Base-by-base conservation (phyloP, 2,797 vertebrate species). In the Artibeus jamaicensis region DNA sequence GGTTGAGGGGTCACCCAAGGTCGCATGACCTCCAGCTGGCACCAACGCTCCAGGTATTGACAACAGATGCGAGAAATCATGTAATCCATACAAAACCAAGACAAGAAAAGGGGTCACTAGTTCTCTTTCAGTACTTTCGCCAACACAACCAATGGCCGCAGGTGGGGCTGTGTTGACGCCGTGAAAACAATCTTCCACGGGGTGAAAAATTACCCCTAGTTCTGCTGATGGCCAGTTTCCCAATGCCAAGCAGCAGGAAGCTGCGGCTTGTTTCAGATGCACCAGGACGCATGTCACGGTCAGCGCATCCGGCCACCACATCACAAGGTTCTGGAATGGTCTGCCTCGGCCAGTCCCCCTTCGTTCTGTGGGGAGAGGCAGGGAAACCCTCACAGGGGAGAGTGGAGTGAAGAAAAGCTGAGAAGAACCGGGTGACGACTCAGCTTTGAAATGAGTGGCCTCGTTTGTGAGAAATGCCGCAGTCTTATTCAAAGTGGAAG, bases 61-160 rank as follows among this genome's bases (percentile, higher is more conserved):
- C 53, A 91, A 39, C 62, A 95, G 83, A 15, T 62, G 9, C 15
- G 59, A 9, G 10, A 92, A 84, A 44, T 86, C 84, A 96, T 90
- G 87, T 77, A 87, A 89, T 88, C 53, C 39, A 74, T 90, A 82
- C 11, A 77, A 97, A 88, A 59, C 42, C 19, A 68, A 85, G 85
- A 82, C 21, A 73, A n/a, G 71, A 86, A 86, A 87, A 95, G 32
- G 84, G 21, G 26, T 91, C 46, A 84, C 46, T 71, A 42, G 71
- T 79, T 81, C 67, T 78, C 67, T 70, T 79, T 92, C 22, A 94
- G 67, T 83, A 46, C 3, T 26, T 39, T 65, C 29, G 79, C 44
- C 4, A 16, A 42, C 44, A 53, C 78, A 94, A 70, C 86, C 77
- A 88, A 55, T 74, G 76, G 14, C n/a, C 62, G 11, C 37, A 3